Evolutionary conservation across 2,113 vertebrate species (phyloP), one percentile per base, ranked within the genome.

Genomic region (Ornithorhynchus anatinus): DNA sequence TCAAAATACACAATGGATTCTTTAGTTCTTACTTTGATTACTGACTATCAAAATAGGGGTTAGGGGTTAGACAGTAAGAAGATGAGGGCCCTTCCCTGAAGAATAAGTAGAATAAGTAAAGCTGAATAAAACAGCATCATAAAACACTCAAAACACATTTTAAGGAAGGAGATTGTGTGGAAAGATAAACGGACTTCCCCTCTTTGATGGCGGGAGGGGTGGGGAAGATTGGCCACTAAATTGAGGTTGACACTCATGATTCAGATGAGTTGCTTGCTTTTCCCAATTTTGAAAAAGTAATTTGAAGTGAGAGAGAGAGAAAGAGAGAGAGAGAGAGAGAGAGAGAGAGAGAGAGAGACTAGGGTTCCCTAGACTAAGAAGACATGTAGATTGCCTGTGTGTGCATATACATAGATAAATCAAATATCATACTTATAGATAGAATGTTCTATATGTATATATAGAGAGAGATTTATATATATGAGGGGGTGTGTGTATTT

Each of bases 391-490:
- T 11, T 17, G 70, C 12, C 32, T 47, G 42, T n/a, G 40, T 54
- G 69, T 81, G 76, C 61, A 69, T 70, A 54, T 88, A 69, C 47
- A 69, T 77, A 77, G 75, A 78, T 15, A 75, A 69, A 58, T 68
- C 54, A 73, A 78, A 79, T n/a, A n/a, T n/a, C n/a, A n/a, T n/a
- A n/a, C n/a, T n/a, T n/a, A n/a, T n/a, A n/a, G n/a, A n/a, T n/a
- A n/a, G n/a, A n/a, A n/a, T n/a, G n/a, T n/a, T n/a, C n/a, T n/a
- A n/a, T n/a, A n/a, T n/a, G n/a, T n/a, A n/a, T n/a, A n/a, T n/a
- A n/a, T n/a, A n/a, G n/a, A n/a, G n/a, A n/a, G n/a, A n/a, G n/a
- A n/a, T n/a, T n/a, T n/a, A n/a, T n/a, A n/a, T n/a, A n/a, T n/a
- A 38, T 9, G 20, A 19, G 10, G 23, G 5, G 12, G 35, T 47